Evolutionary conservation across 2,888 invertebrate species (phyloP).

Genomic region (Amitus sp.): DNA sequence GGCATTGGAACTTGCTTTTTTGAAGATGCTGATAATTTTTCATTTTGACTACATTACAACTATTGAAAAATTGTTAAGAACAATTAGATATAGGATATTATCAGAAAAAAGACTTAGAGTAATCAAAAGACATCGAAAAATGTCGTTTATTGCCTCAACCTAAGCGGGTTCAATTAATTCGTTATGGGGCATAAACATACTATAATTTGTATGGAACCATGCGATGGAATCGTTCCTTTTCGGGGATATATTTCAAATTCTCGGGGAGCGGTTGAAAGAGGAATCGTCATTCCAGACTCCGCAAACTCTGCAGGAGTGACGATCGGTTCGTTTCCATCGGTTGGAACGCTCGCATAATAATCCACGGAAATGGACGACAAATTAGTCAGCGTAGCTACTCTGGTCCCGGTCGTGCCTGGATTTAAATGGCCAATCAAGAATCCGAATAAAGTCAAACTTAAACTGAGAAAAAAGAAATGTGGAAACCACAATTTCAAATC

Average conservation of each 20-base stretch:
- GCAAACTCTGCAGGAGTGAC: slow-evolving; percentile 68
- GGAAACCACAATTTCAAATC: too few relatives aligned
- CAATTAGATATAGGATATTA: too few relatives aligned
- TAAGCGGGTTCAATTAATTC: too few relatives aligned
- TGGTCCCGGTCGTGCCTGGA: slow-evolving; percentile 67
- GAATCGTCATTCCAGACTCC: slow-evolving; percentile 62
- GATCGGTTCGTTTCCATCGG: slow-evolving; percentile 70
- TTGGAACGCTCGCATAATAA: slow-evolving; percentile 67
- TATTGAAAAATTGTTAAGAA: too few relatives aligned
- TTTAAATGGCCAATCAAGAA: too few relatives aligned
- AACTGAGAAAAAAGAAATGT: too few relatives aligned
- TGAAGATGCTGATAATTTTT: too few relatives aligned
- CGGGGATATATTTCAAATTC: slow-evolving; percentile 69
- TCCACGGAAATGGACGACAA: slow-evolving; percentile 69
- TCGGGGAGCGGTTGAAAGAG: slow-evolving; percentile 67
- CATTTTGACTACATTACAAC: too few relatives aligned
- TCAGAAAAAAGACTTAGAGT: slow-evolving; percentile 32
- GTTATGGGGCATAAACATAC: slow-evolving; percentile 54
- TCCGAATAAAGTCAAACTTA: too few relatives aligned
- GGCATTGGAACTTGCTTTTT: too few relatives aligned
- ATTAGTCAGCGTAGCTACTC: slow-evolving; percentile 68
- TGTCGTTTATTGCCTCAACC: too few relatives aligned
- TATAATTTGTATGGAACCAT: slow-evolving; percentile 65
- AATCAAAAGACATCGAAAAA: slow-evolving; percentile 4
- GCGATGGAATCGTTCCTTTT: slow-evolving; percentile 66